A percentile compares a stretch with the other conserved stretches of the same genome.
phyloP scores from a whole-genome alignment of 2,888 invertebrate species.

The Himalopsyche tibetana region DNA sequence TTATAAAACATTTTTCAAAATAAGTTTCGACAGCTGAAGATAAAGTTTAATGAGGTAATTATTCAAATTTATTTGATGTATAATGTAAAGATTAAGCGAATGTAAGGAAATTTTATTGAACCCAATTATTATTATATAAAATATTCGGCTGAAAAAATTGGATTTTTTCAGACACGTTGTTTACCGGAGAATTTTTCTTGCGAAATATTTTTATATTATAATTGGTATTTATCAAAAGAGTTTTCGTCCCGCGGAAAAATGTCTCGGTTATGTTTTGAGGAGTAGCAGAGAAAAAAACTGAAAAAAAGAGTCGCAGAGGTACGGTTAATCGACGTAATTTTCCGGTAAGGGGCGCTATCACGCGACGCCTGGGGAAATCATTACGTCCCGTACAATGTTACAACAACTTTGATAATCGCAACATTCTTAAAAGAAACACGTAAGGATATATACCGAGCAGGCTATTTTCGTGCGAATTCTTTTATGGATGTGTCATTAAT shows the following conservation, averaged over 20 bases:
- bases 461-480: neutral
- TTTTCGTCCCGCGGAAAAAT: neutral
- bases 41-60: too few species aligned
- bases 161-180: neutral
- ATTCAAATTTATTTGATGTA: too few species aligned
- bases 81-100: too few species aligned
- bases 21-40: too few species aligned
- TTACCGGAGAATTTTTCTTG: neutral
- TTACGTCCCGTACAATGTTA: constrained; percentile 28
- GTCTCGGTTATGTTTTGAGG: constrained; percentile 9
- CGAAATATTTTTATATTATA: neutral
- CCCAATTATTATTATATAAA: too few species aligned
- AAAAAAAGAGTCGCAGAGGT: neutral
- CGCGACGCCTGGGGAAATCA: constrained; percentile 40
- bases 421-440: constrained; percentile 10
- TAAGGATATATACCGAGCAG: neutral
- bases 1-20: too few species aligned
- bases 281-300: neutral
- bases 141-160: too few species aligned
- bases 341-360: constrained; percentile 21
- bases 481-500: too few species aligned
- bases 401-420: constrained; percentile 13
- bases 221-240: constrained; percentile 8
- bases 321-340: constrained; percentile 14
- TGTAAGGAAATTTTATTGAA: too few species aligned